Evolutionary conservation across 2,888 invertebrate genomes (phyloP).

Genomic region (Thyatira batis): DNA sequence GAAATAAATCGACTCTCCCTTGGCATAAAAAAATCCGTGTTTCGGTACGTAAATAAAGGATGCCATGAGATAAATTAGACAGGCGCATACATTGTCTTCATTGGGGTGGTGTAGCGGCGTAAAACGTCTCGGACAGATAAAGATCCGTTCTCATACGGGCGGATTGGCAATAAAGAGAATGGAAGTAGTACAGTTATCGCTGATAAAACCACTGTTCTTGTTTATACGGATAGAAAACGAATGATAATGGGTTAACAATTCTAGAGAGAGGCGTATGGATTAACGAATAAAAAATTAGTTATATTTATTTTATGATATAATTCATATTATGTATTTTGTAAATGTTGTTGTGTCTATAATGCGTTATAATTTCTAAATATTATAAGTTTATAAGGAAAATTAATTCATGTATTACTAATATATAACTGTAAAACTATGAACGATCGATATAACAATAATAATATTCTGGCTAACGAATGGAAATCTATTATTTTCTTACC

Average conservation of each 20-base stretch:
- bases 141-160: conserved; percentile 57
- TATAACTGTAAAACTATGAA: no score
- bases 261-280: background rate
- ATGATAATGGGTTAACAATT: conserved; percentile 15
- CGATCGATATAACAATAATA: no score
- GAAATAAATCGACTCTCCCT: conserved; percentile 66
- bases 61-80: conserved; percentile 68
- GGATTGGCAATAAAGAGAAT: conserved; percentile 69
- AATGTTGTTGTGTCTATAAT: no score
- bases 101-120: conserved; percentile 43
- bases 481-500: no score
- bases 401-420: no score
- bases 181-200: conserved; percentile 57
- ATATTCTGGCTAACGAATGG: no score
- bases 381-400: no score
- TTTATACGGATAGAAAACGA: conserved; percentile 37
- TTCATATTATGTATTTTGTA: no score
- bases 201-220: conserved; percentile 49
- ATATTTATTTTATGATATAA: no score
- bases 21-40: conserved; percentile 61
- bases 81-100: conserved; percentile 69
- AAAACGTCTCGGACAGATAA: conserved; percentile 45
- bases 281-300: no score
- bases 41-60: conserved; percentile 62
- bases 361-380: no score